Percentiles rank a stretch among this genome's conserved stretches.
phyloP scores from a whole-genome alignment of 2,113 vertebrate genomes.

The Talpa occidentalis region DNA sequence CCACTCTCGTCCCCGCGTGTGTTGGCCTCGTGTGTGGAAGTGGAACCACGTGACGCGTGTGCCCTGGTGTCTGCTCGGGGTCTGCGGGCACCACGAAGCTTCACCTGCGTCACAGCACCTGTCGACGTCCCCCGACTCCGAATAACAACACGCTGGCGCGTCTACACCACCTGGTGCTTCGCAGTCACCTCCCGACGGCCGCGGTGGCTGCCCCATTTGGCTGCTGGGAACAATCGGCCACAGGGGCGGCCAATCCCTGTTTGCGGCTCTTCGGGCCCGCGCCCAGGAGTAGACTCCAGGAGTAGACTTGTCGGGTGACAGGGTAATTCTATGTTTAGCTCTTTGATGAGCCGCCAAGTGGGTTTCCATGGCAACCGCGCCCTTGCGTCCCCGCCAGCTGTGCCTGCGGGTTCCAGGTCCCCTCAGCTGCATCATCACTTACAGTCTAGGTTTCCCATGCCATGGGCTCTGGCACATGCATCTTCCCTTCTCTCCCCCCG shows the following conservation, averaged over 20 bases:
- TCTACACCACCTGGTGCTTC: too few species aligned
- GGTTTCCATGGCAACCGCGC: background rate
- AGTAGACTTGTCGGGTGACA: background rate
- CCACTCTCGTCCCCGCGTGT: background rate
- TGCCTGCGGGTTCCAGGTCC: background rate
- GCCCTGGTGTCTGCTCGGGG: too few species aligned
- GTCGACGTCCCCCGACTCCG: too few species aligned
- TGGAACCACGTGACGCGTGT: too few species aligned
- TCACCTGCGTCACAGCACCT: too few species aligned
- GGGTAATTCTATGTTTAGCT: background rate
- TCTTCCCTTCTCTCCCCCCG: background rate
- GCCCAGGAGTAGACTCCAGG: background rate
- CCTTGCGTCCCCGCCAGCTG: background rate
- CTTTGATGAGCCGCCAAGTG: background rate
- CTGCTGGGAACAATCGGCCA: background rate
- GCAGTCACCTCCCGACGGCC: background rate
- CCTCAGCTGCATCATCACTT: background rate
- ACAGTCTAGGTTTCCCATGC: rapidly evolving
- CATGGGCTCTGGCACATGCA: background rate
- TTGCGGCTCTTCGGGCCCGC: background rate
- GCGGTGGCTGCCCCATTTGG: too few species aligned
- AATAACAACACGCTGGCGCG: too few species aligned
- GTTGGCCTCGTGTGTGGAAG: too few species aligned
- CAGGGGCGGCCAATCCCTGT: too few species aligned
- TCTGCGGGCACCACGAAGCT: too few species aligned